phyloP scores from a whole-genome alignment of 2,797 vertebrate species.

The Sebastes matsubarae region DNA sequence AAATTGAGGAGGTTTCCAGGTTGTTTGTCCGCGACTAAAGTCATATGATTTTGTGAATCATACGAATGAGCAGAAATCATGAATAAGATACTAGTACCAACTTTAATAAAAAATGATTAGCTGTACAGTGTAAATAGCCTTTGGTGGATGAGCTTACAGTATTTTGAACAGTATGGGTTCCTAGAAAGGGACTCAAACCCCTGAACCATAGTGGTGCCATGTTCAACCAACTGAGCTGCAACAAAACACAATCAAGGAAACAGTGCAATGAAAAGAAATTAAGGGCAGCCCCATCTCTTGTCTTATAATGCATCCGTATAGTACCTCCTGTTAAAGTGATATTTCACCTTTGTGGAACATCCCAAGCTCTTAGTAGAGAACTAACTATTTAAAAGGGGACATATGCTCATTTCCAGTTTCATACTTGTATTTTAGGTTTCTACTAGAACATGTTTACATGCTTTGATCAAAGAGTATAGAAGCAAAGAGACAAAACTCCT shows the following conservation, averaged over 20 bases:
- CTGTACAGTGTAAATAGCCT: constrained; percentile 1
- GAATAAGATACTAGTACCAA: not conserved
- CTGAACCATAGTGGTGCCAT: not conserved
- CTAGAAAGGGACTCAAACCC: not conserved
- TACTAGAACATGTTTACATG: not conserved
- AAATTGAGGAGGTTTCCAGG: not conserved
- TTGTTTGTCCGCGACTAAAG: not conserved
- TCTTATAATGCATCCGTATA: not conserved
- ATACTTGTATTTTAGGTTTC: not conserved
- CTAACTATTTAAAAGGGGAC: not conserved
- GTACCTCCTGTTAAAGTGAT: not conserved
- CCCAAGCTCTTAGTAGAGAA: not conserved
- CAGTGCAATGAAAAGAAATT: not conserved
- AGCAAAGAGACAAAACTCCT: not conserved
- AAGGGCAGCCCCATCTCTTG: not conserved
- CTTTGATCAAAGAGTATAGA: not conserved
- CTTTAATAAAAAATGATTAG: constrained; percentile 2
- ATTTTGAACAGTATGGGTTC: not conserved
- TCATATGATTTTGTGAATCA: not conserved
- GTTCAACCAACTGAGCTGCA: not conserved
- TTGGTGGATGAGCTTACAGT: not conserved
- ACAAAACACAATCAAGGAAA: not conserved
- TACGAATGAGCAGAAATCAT: not conserved
- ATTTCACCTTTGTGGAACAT: not conserved
- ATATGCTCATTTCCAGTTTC: not conserved